Conservation (phyloP, 2,113 vertebrate genomes). For the Saguinus imperator region DNA sequence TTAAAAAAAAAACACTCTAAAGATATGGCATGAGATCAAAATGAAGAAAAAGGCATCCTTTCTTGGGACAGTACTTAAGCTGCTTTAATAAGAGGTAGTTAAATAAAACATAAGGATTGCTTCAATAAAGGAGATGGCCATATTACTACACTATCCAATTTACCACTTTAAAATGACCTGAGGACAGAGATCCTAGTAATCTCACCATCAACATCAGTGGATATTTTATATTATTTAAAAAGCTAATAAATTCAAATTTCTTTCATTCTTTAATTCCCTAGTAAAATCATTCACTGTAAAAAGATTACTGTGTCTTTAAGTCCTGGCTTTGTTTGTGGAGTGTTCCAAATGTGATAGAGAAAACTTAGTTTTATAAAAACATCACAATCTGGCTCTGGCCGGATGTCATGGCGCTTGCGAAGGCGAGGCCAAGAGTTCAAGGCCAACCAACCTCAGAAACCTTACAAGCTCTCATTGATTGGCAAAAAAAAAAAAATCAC, state of each 20-base stretch:
- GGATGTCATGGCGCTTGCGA: too few species aligned
- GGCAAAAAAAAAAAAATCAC: not conserved
- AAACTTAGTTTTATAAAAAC: conserved; percentile 26
- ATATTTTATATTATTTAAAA: not conserved
- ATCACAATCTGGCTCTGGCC: too few species aligned
- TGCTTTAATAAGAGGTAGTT: not conserved
- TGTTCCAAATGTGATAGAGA: not conserved
- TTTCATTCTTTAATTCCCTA: not conserved
- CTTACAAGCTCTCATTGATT: too few species aligned
- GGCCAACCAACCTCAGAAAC: too few species aligned
- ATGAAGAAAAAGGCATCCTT: not conserved
- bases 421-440: too few species aligned
- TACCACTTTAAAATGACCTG: not conserved
- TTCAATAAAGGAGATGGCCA: not conserved
- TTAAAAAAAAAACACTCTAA: not conserved
- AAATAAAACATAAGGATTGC: conserved; percentile 8
- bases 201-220: not conserved
- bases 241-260: not conserved
- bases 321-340: not conserved
- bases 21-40: not conserved
- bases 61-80: not conserved
- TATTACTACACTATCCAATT: not conserved
- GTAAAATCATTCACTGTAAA: not conserved
- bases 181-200: not conserved
- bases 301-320: not conserved